Evolutionary conservation across 2,113 vertebrate species (phyloP), one percentile per base, ranked within the genome.

Genomic region (Gadus macrocephalus): DNA sequence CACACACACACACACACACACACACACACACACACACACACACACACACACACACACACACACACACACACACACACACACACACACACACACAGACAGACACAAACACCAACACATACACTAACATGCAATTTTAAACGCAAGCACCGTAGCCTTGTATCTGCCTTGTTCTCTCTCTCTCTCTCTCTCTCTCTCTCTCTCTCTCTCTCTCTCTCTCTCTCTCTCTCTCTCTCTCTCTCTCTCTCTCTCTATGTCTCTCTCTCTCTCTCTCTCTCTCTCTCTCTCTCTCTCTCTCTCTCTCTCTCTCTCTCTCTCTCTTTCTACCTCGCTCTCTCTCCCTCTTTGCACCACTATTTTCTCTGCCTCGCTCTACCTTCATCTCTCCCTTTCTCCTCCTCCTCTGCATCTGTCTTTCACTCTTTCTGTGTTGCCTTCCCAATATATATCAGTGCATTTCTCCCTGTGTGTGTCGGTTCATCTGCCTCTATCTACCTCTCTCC

Each of bases 41-140:
- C 2, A 25, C 25, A 25, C 25, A 25, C 25, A 25, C 20, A 20
- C 20, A 20, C 20, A 20, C 20, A 20, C 20, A 20, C 20, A 20
- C 20, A 20, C 20, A 20, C 20, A 20, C 20, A 20, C 20, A 20
- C 20, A 20, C 20, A 20, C 20, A 20, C 20, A 20, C 20, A 25
- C 25, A 25, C 25, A 49, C 56, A 68, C 25, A 68, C 68, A 22
- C 72, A 69, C 75, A 67, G 72, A 62, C 28, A 72, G 38, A 62
- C 63, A 66, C 64, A 75, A 25, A 70, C 72, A 74, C 76, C 62
- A 56, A 62, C 62, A n/a, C 62, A 64, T 28, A 64, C 62, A 5
- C 59, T 12, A 12, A 7, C 59, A 61, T 22, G 11, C 59, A 61
- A n/a, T 3, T 22, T 20, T 19, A 61, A 12, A 61, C 59, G 25